Percentiles rank a stretch among this genome's conserved stretches.
phyloP scores from a whole-genome alignment of 2,797 vertebrate species.

The Heliangelus exortis region DNA sequence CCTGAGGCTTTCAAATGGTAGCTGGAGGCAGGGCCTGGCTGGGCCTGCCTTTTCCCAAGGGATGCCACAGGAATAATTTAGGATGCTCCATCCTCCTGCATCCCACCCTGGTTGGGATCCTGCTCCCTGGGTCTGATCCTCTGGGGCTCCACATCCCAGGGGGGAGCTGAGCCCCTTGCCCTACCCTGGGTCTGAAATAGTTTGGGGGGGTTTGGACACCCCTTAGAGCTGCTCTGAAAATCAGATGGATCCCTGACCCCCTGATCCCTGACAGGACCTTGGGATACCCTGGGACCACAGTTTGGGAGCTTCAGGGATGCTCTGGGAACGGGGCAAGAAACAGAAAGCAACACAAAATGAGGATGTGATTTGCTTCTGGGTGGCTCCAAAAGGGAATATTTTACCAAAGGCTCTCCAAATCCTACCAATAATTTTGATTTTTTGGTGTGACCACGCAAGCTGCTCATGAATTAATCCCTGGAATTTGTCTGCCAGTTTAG shows the following conservation, averaged over 20 bases:
- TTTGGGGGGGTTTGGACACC: fast-evolving
- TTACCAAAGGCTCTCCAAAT: fast-evolving
- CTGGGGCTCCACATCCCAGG: background rate
- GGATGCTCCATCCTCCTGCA: background rate
- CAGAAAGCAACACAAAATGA: fast-evolving
- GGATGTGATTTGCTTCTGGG: background rate
- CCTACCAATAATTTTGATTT: background rate
- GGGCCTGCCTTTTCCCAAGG: background rate
- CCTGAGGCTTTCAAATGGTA: background rate
- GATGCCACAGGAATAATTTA: background rate
- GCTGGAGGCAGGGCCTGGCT: background rate
- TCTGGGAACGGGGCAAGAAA: background rate
- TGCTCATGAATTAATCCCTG: fast-evolving
- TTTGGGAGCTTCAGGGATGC: background rate
- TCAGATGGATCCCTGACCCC: background rate
- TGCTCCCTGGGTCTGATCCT: too few relatives aligned
- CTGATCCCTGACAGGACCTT: too few relatives aligned
- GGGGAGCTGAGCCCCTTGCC: background rate
- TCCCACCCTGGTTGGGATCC: too few relatives aligned
- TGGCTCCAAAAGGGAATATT: background rate
- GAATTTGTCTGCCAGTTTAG: fast-evolving
- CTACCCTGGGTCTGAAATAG: background rate
- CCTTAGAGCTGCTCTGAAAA: background rate
- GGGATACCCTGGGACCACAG: fast-evolving
- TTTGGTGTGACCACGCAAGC: fast-evolving